A percentile compares a stretch with the other conserved stretches of the same genome.
These are phyloP conservation scores for Mycalesis mineus DNA, from an alignment of 2,888 invertebrate genomes.

Conservation along the genomic window DNA sequence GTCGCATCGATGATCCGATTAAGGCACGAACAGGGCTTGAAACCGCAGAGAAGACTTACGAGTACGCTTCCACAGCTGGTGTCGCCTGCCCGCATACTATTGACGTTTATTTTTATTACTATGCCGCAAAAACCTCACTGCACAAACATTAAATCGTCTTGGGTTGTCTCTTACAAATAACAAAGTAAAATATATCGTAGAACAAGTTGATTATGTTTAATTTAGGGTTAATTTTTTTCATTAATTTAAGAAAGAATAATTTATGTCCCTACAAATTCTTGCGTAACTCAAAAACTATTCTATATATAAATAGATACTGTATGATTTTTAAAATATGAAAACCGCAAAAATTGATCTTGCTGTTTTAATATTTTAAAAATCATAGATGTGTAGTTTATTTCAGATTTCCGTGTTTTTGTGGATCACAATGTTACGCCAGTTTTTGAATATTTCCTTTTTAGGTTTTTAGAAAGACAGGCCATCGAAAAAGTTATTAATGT, in stretches of 20 bases:
- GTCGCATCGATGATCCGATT: slow-evolving; percentile 21
- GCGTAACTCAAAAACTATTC: no score
- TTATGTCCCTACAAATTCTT: no score
- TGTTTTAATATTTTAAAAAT: no score
- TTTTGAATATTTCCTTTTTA: slow-evolving; percentile 5
- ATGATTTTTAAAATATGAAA: no score
- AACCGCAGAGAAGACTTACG: slow-evolving; percentile 73
- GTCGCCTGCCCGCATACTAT: slow-evolving; percentile 51
- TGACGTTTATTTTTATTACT: slow-evolving; percentile 48
- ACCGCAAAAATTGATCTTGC: no score
- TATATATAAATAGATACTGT: no score
- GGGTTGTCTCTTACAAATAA: neutral
- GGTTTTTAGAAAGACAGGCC: slow-evolving; percentile 11
- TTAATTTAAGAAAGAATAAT: no score
- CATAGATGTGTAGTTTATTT: neutral
- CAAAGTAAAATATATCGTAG: neutral
- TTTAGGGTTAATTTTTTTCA: no score
- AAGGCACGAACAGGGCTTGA: slow-evolving; percentile 31
- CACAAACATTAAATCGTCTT: neutral
- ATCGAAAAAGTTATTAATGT: slow-evolving; percentile 51
- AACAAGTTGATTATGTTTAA: no score
- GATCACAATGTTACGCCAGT: neutral
- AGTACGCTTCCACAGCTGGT: slow-evolving; percentile 58
- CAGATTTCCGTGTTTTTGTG: neutral
- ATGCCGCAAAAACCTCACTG: slow-evolving; percentile 30